Conservation (phyloP, 2,888 invertebrate genomes). For the Ophonus ardosiacus region DNA sequence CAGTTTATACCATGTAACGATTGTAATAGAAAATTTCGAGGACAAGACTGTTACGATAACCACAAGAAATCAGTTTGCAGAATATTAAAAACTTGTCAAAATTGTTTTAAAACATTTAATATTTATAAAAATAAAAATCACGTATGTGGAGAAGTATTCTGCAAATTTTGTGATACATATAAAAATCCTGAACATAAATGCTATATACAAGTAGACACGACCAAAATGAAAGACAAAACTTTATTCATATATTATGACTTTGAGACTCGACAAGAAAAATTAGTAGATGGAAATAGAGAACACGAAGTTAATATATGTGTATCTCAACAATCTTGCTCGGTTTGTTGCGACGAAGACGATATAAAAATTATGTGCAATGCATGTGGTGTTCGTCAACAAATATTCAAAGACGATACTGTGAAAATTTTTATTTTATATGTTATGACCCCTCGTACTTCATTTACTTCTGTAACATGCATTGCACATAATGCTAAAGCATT, state of each 20-base stretch:
- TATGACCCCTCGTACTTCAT: too few species aligned
- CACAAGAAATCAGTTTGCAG: neutral
- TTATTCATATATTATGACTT: too few species aligned
- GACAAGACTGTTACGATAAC: slow-evolving; percentile 26
- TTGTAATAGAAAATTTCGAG: slow-evolving; percentile 24
- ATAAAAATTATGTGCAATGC: too few species aligned
- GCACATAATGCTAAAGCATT: too few species aligned
- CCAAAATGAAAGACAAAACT: neutral
- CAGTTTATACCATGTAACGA: neutral
- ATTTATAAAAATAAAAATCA: neutral
- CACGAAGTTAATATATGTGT: too few species aligned
- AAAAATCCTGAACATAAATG: too few species aligned
- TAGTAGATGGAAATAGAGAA: neutral
- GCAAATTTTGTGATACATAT: neutral
- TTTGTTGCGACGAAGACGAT: neutral
- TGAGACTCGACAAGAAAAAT: neutral
- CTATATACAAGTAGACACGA: slow-evolving; percentile 6
- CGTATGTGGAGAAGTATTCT: slow-evolving; percentile 11
- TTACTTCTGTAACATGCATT: too few species aligned
- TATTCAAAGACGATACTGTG: too few species aligned
- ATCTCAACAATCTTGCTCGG: slow-evolving; percentile 27
- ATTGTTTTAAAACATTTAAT: slow-evolving; percentile 12
- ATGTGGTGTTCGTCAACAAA: too few species aligned
- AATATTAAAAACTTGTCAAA: neutral
- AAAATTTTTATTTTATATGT: too few species aligned